Percentiles rank a stretch among this genome's conserved stretches.
These are phyloP conservation scores for Diarsia dahlii DNA, from an alignment of 2,888 invertebrate genomes.

Conservation along the genomic window DNA sequence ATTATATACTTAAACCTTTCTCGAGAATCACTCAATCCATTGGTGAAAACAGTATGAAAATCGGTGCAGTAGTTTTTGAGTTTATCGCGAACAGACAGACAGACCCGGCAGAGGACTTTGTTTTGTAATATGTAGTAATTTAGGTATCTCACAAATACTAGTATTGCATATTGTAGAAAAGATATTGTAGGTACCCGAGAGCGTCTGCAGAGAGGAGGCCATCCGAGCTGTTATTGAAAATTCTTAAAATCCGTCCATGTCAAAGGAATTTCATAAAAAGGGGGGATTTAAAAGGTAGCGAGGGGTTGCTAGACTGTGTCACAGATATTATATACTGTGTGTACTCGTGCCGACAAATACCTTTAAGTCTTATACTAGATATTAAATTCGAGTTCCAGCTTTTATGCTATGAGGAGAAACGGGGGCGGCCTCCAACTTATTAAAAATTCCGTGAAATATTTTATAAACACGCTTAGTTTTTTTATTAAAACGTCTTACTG, in stretches of 20 bases:
- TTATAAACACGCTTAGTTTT: not conserved
- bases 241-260: not conserved
- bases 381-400: not conserved
- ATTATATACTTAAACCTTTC: too few species aligned
- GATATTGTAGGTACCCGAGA: not conserved
- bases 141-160: conserved; percentile 9
- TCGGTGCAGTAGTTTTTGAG: too few species aligned
- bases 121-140: not conserved
- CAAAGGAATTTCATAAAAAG: not conserved
- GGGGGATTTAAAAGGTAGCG: not conserved
- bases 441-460: not conserved
- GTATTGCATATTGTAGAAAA: not conserved
- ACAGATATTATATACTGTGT: too few species aligned
- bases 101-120: too few species aligned
- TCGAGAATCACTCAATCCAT: too few species aligned
- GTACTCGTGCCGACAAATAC: not conserved
- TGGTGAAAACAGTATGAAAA: too few species aligned
- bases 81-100: too few species aligned
- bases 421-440: not conserved
- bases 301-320: too few species aligned
- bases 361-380: too few species aligned
- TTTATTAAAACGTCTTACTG: too few species aligned
- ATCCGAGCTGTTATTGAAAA: not conserved
- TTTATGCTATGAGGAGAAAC: not conserved
- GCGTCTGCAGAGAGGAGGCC: not conserved